Evolutionary conservation across 2,113 vertebrate species (phyloP).

Genomic region (Hepsetus odoe): DNA sequence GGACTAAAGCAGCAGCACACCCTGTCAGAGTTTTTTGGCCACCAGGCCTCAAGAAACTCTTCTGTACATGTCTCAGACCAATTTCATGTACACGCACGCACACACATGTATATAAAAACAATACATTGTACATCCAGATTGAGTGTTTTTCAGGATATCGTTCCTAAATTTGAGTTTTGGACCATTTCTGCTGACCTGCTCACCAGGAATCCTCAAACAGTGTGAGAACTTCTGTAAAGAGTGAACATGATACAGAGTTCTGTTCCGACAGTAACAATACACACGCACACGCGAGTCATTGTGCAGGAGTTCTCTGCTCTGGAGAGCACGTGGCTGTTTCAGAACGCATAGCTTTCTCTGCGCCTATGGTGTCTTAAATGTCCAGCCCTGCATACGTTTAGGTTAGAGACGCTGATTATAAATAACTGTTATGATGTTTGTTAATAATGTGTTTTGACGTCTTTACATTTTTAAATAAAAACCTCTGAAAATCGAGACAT

Average conservation of each 20-base stretch:
- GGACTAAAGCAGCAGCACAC: neutral
- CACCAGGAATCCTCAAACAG: too few species aligned
- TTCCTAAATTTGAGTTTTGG: too few species aligned
- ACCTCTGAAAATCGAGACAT: neutral
- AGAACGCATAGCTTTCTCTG: neutral
- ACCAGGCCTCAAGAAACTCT: neutral
- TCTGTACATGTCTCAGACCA: neutral
- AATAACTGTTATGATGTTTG: neutral
- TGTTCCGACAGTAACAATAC: too few species aligned
- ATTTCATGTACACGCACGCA: neutral
- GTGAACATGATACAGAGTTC: too few species aligned
- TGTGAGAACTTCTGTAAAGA: too few species aligned
- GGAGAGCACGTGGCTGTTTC: too few species aligned
- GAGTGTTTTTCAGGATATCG: too few species aligned
- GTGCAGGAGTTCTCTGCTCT: too few species aligned
- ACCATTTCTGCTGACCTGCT: too few species aligned
- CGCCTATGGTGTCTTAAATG: constrained; percentile 13
- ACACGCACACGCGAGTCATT: too few species aligned
- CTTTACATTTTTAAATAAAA: neutral
- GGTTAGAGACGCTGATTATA: neutral
- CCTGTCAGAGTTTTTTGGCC: neutral
- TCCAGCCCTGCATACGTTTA: neutral
- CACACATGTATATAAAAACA: too few species aligned
- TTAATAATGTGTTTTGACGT: neutral
- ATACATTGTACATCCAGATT: too few species aligned